Evolutionary conservation across 1,140 invertebrate species (phyloP).

Genomic region (Melitaea cinxia): DNA sequence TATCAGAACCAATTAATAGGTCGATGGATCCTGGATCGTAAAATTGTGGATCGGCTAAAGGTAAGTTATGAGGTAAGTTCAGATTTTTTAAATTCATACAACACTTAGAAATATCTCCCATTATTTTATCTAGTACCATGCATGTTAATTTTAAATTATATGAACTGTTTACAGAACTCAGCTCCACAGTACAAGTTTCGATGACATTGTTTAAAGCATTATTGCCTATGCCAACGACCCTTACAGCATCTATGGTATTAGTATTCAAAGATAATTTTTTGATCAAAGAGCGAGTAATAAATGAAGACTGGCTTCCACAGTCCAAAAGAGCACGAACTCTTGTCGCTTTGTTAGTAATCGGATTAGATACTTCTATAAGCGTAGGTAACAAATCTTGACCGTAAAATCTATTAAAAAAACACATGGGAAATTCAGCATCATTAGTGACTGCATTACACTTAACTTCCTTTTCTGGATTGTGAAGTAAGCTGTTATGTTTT

Average conservation of each 20-base stretch:
- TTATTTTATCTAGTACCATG: constrained; percentile 24
- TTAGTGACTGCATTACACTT: constrained; percentile 8
- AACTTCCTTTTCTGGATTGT: too few species aligned
- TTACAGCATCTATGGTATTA: background rate
- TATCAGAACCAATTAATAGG: constrained; percentile 51
- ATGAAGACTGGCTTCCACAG: background rate
- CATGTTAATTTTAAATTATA: constrained; percentile 11
- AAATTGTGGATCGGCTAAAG: constrained; percentile 59
- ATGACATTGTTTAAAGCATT: constrained; percentile 12
- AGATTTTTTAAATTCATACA: constrained; percentile 30
- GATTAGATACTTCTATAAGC: constrained; percentile 39
- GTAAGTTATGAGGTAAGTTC: constrained; percentile 42
- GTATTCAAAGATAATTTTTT: constrained; percentile 10
- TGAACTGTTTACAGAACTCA: constrained; percentile 5
- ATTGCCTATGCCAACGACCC: background rate
- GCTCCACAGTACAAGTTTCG: constrained; percentile 8
- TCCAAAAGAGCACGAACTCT: background rate
- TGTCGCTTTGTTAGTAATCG: constrained; percentile 27
- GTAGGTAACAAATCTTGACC: constrained; percentile 42
- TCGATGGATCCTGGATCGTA: constrained; percentile 49
- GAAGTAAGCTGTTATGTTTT: constrained; percentile 37
- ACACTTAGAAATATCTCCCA: constrained; percentile 42
- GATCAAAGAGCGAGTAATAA: constrained; percentile 38
- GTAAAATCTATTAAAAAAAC: too few species aligned
- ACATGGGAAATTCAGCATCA: background rate